Evolutionary conservation across 2,888 invertebrate species (phyloP), one percentile per base, ranked within the genome.

Genomic region (Hypomecis atomaria): DNA sequence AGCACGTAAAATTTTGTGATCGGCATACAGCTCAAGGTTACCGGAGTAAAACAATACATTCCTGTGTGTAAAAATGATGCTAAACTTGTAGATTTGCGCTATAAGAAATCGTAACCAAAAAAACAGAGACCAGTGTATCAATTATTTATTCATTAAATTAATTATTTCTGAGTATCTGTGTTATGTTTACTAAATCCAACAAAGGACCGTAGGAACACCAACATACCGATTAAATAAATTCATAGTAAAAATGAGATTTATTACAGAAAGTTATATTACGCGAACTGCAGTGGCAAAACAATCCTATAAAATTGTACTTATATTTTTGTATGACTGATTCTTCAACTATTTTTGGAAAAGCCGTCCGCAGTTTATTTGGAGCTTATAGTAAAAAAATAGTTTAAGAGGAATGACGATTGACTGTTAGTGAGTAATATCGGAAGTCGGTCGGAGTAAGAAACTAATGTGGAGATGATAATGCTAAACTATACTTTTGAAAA

Each of bases 341-440:
- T 57, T 56, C 10, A 37, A 50, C 50, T 55, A 53, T 55, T 65
- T 54, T 52, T 44, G 43, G 37, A 58, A n/a, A 57, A 42, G 57
- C 65, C 65, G 65, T 65, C 65, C 65, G 65, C 65, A 43, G 43
- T 65, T 65, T 56, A 6, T 63, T 63, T 63, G 54, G 59, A 63
- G 63, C 59, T 62, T 62, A 53, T 57, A 56, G 45, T 36, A 47
- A 52, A 44, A 40, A 58, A 49, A 45, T 42, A 62, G 44, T 50
- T 23, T 47, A 42, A 60, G 47, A 44, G 11, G 23, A 33, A 47
- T 6, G 10, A 40, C 42, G 34, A 38, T 23, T 45, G 13, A 57
- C 50, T 57, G 33, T 53, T 62, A 43, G 43, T 57, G 34, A 56
- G 13, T 62, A 47, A 13, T 37, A 11, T 48, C 49, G 23, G 37